Conservation (phyloP, 1,140 invertebrate genomes). For the Bombyx mori region DNA sequence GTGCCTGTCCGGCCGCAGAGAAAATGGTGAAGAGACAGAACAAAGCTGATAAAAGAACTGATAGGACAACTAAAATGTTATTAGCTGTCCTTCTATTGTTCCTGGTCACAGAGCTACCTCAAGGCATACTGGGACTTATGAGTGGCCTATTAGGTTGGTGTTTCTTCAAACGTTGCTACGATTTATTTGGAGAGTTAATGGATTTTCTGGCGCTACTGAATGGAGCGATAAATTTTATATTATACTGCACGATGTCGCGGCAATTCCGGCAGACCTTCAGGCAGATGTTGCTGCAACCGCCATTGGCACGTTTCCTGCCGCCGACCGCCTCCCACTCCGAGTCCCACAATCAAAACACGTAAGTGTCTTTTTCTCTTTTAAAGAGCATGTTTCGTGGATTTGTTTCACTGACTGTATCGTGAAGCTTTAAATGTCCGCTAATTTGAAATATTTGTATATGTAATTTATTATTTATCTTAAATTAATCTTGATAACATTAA, state of each 20-base stretch:
- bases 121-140: slow-evolving; percentile 82
- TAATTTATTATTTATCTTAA: no score
- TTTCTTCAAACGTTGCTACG: slow-evolving; percentile 82
- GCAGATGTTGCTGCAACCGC: slow-evolving; percentile 76
- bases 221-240: slow-evolving; percentile 93
- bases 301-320: slow-evolving; percentile 52
- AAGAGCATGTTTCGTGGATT: not conserved
- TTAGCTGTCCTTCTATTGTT: slow-evolving; percentile 90
- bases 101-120: slow-evolving; percentile 89
- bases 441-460: not conserved
- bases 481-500: no score
- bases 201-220: slow-evolving; percentile 93
- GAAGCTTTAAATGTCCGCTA: not conserved
- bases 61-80: slow-evolving; percentile 92
- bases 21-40: slow-evolving; percentile 65
- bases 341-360: slow-evolving; percentile 58
- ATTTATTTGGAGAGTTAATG: slow-evolving; percentile 90
- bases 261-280: slow-evolving; percentile 92
- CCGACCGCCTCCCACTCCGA: slow-evolving; percentile 50
- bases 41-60: slow-evolving; percentile 79
- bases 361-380: slow-evolving; percentile 18
- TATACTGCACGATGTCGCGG: slow-evolving; percentile 95
- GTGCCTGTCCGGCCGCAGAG: slow-evolving; percentile 64
- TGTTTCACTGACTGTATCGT: slow-evolving; percentile 1
- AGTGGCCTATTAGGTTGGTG: slow-evolving; percentile 80